Evolutionary conservation across 2,888 invertebrate species (phyloP).

Genomic region (Calameuta pallipes): DNA sequence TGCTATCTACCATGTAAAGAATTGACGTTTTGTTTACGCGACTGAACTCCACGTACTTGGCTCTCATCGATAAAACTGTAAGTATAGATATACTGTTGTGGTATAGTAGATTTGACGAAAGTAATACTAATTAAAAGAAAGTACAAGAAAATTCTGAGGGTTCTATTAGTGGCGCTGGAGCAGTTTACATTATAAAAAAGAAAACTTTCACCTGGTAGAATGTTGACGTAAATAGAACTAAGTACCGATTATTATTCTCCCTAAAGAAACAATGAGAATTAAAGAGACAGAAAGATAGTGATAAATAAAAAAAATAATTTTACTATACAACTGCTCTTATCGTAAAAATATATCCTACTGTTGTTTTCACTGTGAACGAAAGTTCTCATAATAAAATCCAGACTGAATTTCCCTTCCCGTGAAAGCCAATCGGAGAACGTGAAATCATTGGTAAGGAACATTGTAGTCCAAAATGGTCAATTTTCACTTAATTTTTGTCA

Average conservation of each 20-base stretch:
- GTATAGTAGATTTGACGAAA: background rate
- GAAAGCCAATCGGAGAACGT: background rate
- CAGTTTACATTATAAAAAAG: background rate
- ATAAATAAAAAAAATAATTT: background rate
- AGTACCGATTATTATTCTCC: background rate
- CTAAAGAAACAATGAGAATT: background rate
- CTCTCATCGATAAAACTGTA: background rate
- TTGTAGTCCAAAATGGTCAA: background rate
- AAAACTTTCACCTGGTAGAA: background rate
- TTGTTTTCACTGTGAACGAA: background rate
- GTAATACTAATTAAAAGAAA: background rate
- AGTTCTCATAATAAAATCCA: background rate
- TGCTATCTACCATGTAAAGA: background rate
- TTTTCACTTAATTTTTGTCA: background rate
- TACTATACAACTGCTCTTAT: background rate
- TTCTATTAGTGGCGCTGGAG: background rate
- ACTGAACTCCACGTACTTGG: background rate
- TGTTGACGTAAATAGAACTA: background rate
- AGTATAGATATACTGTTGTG: background rate
- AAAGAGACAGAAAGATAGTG: background rate
- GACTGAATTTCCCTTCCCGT: background rate
- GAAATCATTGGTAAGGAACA: background rate
- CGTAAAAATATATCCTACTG: background rate
- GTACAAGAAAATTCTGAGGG: background rate
- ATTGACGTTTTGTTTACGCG: background rate